Conservation (phyloP, 2,797 vertebrate species). For the Valencia hispanica region DNA sequence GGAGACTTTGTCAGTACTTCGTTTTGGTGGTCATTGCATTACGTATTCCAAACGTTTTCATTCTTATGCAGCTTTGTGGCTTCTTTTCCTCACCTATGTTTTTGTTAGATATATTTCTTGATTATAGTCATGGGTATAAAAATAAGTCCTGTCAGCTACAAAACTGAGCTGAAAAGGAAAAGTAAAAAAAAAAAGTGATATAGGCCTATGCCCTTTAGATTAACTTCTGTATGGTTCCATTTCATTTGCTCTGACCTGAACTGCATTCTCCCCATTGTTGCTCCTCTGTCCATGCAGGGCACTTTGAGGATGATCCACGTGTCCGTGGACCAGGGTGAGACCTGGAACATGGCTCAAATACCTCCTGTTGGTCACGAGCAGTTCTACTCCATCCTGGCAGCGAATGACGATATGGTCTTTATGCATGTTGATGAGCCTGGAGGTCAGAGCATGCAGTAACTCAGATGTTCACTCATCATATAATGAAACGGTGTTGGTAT, state of each 20-base stretch:
- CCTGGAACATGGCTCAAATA: constrained; percentile 95
- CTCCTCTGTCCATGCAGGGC: constrained; percentile 57
- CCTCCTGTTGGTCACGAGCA: constrained; percentile 93
- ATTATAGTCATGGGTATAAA: not conserved
- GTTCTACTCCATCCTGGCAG: constrained; percentile 95
- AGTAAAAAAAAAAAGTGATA: too few species aligned
- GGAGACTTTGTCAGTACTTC: not conserved
- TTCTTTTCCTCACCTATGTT: not conserved
- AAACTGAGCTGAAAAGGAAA: too few species aligned
- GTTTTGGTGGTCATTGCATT: not conserved
- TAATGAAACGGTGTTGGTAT: not conserved
- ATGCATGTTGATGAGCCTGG: constrained; percentile 96
- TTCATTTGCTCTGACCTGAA: not conserved
- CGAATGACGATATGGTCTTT: constrained; percentile 93
- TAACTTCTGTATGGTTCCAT: not conserved
- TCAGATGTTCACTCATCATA: not conserved
- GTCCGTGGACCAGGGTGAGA: constrained; percentile 88
- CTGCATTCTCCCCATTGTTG: not conserved
- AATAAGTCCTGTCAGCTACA: not conserved
- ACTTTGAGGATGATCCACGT: constrained; percentile 88
- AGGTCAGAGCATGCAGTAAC: constrained; percentile 76
- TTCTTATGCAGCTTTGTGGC: not conserved
- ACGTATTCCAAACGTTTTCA: too few species aligned
- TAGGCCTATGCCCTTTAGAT: not conserved
- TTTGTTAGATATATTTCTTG: not conserved